phyloP scores from a whole-genome alignment of 35 echinoderm and acorn worm genomes.

The Anneissia japonica region DNA sequence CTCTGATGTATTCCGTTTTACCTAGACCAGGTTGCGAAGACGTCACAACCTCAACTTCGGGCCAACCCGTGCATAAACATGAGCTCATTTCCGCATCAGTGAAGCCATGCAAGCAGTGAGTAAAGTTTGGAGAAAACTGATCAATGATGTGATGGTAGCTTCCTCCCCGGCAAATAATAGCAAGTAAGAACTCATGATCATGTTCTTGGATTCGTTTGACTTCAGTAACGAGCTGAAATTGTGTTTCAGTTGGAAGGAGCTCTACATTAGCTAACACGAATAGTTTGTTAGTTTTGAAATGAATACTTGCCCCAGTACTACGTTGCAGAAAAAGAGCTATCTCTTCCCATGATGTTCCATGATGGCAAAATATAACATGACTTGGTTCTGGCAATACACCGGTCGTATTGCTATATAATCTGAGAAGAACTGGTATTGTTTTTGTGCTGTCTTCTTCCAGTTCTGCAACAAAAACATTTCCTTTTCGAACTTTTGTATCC shows the following conservation, averaged over 20 bases:
- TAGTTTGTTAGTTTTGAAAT: background rate
- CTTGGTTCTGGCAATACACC: conserved; percentile 10
- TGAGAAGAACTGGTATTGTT: conserved; percentile 21
- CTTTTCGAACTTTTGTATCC: conserved; percentile 14
- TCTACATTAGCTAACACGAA: conserved; percentile 29
- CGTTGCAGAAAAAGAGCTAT: conserved; percentile 19
- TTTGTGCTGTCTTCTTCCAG: conserved; percentile 22
- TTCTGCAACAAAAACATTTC: conserved; percentile 29
- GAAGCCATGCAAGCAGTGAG: conserved; percentile 20
- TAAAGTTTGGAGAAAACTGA: conserved; percentile 35
- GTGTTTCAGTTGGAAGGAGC: conserved; percentile 16
- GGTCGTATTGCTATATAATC: conserved; percentile 14
- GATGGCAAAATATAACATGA: conserved; percentile 29
- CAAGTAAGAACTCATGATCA: conserved; percentile 4
- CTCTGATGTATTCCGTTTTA: conserved; percentile 23
- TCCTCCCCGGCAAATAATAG: conserved; percentile 31
- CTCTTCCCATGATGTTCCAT: conserved; percentile 21
- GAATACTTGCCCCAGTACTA: background rate
- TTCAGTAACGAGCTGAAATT: conserved; percentile 25
- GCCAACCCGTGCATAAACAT: conserved; percentile 15
- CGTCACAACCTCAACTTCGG: conserved; percentile 24
- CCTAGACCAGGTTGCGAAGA: conserved; percentile 31
- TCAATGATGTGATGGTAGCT: conserved; percentile 40
- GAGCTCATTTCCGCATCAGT: conserved; percentile 18
- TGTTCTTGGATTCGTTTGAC: conserved; percentile 22